Percentiles rank a stretch among this genome's conserved stretches.
phyloP scores from a whole-genome alignment of 2,797 vertebrate species.

The Calcarius lapponicus region DNA sequence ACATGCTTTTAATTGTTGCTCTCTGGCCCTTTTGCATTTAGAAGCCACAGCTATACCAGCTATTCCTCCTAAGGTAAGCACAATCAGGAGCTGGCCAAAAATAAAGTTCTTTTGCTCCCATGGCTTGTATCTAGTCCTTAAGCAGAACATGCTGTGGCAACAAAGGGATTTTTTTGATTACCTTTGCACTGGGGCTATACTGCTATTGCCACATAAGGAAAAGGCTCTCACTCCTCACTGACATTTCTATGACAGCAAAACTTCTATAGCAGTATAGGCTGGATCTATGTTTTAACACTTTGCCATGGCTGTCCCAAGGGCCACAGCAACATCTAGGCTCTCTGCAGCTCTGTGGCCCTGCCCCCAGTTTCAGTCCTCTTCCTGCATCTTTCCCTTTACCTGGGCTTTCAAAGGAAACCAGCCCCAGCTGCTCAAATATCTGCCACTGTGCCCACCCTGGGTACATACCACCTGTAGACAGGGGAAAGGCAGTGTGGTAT shows the following conservation, averaged over 20 bases:
- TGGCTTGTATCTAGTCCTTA: not conserved
- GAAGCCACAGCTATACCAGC: not conserved
- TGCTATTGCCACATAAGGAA: not conserved
- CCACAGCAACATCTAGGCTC: not conserved
- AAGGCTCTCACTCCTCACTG: not conserved
- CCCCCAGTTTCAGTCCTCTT: not conserved
- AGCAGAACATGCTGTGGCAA: not conserved
- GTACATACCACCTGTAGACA: not conserved
- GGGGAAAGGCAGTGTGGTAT: not conserved
- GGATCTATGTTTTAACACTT: not conserved
- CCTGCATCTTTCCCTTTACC: not conserved
- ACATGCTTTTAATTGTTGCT: not conserved
- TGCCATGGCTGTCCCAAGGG: not conserved
- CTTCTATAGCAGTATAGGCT: not conserved
- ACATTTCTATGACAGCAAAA: not conserved
- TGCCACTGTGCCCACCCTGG: not conserved
- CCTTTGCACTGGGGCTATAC: not conserved
- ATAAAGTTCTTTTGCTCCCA: not conserved
- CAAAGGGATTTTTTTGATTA: not conserved
- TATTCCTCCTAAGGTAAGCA: not conserved
- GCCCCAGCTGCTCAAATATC: not conserved
- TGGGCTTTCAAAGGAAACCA: not conserved
- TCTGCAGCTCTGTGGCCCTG: not conserved
- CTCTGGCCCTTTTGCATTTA: not conserved
- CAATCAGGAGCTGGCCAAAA: not conserved